Percentiles rank a stretch among this genome's conserved stretches.
Conservation (phyloP, 2,113 vertebrate genomes). For the Canis aureus region DNA sequence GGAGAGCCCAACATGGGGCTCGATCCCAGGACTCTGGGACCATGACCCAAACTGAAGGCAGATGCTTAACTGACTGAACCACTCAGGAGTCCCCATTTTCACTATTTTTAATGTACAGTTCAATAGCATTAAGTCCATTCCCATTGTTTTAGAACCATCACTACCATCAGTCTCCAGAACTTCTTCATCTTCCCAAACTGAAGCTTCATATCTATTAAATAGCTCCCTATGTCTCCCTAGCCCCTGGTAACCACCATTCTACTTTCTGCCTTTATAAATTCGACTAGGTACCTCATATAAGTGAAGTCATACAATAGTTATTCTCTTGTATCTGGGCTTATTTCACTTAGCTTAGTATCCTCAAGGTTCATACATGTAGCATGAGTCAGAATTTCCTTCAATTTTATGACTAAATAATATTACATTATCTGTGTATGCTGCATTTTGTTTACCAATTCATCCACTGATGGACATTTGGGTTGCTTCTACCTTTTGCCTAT, state of each 20-base stretch:
- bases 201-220: not conserved
- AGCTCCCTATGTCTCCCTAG: not conserved
- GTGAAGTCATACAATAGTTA: not conserved
- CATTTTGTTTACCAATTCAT: not conserved
- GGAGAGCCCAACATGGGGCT: too few species aligned
- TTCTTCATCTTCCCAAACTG: not conserved
- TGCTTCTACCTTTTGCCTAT: not conserved
- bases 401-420: constrained; percentile 40
- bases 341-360: not conserved
- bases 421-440: not conserved
- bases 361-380: not conserved
- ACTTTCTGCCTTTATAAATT: not conserved
- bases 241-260: not conserved
- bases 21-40: too few species aligned
- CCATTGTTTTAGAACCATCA: not conserved
- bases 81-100: not conserved
- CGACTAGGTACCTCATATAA: not conserved
- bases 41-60: too few species aligned
- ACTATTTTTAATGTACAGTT: constrained; percentile 39
- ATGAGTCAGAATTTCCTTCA: constrained; percentile 24
- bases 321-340: not conserved
- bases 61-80: too few species aligned
- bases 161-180: not conserved
- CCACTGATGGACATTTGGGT: not conserved
- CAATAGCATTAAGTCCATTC: not conserved